Evolutionary conservation across 2,888 invertebrate species (phyloP), one percentile per base, ranked within the genome.

Genomic region (Trachelus tabidus): DNA sequence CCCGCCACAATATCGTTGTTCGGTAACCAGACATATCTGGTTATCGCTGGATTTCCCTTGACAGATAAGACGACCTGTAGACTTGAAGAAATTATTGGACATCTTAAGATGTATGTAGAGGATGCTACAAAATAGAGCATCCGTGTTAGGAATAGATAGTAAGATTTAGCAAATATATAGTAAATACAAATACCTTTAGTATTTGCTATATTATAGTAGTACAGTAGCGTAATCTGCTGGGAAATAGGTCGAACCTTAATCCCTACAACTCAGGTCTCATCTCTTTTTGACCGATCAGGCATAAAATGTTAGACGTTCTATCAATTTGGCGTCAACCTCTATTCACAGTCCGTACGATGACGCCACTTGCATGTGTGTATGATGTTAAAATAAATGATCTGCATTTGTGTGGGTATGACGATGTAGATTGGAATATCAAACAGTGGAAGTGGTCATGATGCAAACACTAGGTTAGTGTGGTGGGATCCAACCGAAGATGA

Each of bases 401-500:
- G 1, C 23, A 56, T 56, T 56, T 56, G 56, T 56, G 23, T 56
- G 56, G 3, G 56, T 56, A 9, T 23, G 9, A 9, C 9, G 4
- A 82, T 77, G 78, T 81, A 78, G 78, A 85, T 81, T 68, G 69
- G 76, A 71, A 56, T 56, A 56, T 56, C 56, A 9, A 56, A 23
- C 56, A 15, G 23, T 23, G 23, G 56, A 56, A 15, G 56, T 23
- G 23, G 56, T 56, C 15, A 9, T 56, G 56, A 56, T 23, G 56
- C 23, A 56, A 15, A 56, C 56, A 56, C 56, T 23, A 23, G 56
- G 56, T 2, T 23, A 23, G 23, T 23, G 23, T 56, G 77, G 75
- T 71, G 78, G 71, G 71, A 11, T 30, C 2, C 30, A 34, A 79
- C 69, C 78, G 79, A 79, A 83, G 88, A 88, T 87, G 86, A 84